Percentiles rank a stretch among this genome's conserved stretches.
Conservation (phyloP, 2,888 invertebrate genomes). For the Thecocarcelia acutangulata region DNA sequence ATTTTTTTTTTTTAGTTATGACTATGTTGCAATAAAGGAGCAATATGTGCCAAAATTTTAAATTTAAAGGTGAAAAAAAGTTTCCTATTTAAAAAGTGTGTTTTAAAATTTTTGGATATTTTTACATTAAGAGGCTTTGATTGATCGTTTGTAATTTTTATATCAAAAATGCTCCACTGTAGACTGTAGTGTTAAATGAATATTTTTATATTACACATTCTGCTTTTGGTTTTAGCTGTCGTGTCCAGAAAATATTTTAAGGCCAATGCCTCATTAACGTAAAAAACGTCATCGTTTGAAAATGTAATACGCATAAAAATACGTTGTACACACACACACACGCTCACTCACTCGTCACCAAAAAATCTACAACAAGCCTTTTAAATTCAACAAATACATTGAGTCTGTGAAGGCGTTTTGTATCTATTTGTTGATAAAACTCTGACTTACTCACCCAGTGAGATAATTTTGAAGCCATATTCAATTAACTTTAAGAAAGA, state of each 20-base stretch:
- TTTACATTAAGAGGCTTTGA: too few species aligned
- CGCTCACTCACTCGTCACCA: too few species aligned
- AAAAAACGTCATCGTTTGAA: constrained; percentile 34
- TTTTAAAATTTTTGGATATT: too few species aligned
- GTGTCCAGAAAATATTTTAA: constrained; percentile 27
- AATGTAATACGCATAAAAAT: background rate
- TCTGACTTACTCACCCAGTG: background rate
- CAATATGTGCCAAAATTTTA: too few species aligned
- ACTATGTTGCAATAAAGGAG: too few species aligned
- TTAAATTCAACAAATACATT: background rate
- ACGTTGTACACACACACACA: too few species aligned
- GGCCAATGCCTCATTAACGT: constrained; percentile 25
- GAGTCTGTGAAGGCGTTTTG: background rate
- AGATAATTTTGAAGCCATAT: background rate
- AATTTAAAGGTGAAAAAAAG: too few species aligned
- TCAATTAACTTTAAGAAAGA: constrained; percentile 5
- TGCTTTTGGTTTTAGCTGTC: background rate
- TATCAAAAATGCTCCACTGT: too few species aligned
- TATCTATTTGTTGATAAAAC: background rate
- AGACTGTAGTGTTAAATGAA: too few species aligned
- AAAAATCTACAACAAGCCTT: constrained; percentile 20
- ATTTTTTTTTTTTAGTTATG: too few species aligned
- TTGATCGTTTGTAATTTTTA: too few species aligned
- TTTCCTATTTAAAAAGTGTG: too few species aligned
- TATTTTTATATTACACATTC: background rate